These are phyloP conservation scores for Therioaphis trifolii DNA, from an alignment of 2,888 invertebrate species.

Conservation along the genomic window DNA sequence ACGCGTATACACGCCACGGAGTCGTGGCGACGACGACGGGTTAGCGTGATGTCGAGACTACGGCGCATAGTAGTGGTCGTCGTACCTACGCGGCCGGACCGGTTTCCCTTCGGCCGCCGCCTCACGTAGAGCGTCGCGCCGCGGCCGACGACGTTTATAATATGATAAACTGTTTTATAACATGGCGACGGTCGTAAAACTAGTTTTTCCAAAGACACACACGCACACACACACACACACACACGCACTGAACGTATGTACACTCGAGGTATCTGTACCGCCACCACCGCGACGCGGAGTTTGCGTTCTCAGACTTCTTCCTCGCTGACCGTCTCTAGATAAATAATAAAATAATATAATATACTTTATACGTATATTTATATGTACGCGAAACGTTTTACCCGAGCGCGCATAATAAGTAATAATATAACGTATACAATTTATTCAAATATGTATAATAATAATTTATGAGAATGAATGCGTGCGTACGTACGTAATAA, in stretches of 20 bases:
- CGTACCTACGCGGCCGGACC: slow-evolving; percentile 27
- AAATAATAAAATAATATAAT: neutral
- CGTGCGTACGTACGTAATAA: neutral
- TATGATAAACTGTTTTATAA: slow-evolving; percentile 61
- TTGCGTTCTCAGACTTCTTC: neutral
- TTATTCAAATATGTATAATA: neutral
- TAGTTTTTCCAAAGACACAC: slow-evolving; percentile 45
- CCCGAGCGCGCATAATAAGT: neutral
- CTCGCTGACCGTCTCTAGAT: neutral
- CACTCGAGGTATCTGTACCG: neutral
- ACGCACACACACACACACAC: slow-evolving; percentile 8
- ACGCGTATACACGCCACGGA: too few relatives aligned
- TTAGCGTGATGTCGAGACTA: neutral
- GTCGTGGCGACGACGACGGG: slow-evolving; percentile 1
- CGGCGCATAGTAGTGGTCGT: neutral
- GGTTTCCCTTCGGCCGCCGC: slow-evolving; percentile 35
- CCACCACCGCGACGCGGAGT: neutral
- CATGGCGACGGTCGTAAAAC: slow-evolving; percentile 58
- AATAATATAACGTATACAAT: neutral
- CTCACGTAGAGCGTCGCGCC: too few relatives aligned
- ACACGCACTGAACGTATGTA: too few relatives aligned
- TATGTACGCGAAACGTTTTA: slow-evolving; percentile 13
- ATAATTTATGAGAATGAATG: neutral
- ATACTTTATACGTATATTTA: neutral
- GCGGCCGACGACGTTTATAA: slow-evolving; percentile 28